Base-by-base conservation (phyloP, 2,888 invertebrate species). In the Endomychus coccineus region DNA sequence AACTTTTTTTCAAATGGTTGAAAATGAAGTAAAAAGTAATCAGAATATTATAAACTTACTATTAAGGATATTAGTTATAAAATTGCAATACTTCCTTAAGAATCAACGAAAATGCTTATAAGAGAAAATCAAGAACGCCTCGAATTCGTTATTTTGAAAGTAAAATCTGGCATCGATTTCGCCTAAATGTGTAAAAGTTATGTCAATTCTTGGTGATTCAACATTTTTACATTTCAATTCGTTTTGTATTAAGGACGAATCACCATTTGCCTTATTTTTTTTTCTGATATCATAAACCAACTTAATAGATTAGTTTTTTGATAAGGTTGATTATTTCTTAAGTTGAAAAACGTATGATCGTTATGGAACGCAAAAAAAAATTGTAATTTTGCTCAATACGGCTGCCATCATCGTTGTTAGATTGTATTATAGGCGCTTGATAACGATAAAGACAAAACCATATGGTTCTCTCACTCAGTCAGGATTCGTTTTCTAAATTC, bases 341-440 rank as follows among this genome's bases (percentile, higher is more conserved):
- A 44, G 28, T 36, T 36, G 30, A 17, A 25, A 25, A 36, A 36
- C 16, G 5, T 19, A 6, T 19, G 19, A 19, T 7, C 5, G 19
- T 5, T 19, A 6, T 19, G 19, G 7, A 19, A 19, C 19, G 19
- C 7, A 5, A 19, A 19, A 19, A 19, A 19, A 5, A 19, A 9
- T 19, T 19, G 19, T 6, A 19, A 19, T 19, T 43, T 47, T 47
- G 47, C 47, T 47, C 47, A 47, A 47, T 36, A 42, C 37, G 40
- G 47, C 47, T 45, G 47, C 47, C 45, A 45, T n/a, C n/a, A n/a
- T 47, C 44, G 27, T 36, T 41, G 19, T 11, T 36, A 31, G 31
- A 25, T 36, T 31, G 36, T 40, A 37, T 42, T 34, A 41, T 28
- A 35, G 30, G 38, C 30, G 33, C 35, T 16, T 21, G 27, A 23